Conservation (phyloP, 2,888 invertebrate genomes). For the Balanococcus diminutus region DNA sequence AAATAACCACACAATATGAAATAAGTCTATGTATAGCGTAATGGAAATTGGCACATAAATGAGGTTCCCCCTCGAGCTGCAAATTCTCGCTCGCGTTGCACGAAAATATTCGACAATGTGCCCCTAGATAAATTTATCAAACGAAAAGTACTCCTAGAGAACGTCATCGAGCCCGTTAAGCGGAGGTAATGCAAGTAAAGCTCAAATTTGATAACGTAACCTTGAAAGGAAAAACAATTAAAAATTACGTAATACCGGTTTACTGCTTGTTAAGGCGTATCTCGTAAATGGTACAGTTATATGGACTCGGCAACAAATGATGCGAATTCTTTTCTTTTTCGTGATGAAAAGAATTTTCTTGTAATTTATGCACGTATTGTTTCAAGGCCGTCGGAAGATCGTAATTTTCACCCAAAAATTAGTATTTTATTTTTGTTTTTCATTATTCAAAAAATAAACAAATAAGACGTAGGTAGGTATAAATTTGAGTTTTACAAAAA, state of each 20-base stretch:
- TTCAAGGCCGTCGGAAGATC: not conserved
- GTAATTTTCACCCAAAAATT: not conserved
- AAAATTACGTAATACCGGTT: slow-evolving; percentile 15
- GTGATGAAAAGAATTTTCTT: not conserved
- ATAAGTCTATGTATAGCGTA: not conserved
- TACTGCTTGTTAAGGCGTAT: not conserved
- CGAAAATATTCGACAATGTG: not conserved
- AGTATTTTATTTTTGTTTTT: not conserved
- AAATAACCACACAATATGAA: not conserved
- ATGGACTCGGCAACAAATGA: not conserved
- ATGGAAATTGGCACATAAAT: not conserved
- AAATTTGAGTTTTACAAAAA: no score
- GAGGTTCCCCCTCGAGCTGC: not conserved
- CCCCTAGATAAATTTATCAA: not conserved
- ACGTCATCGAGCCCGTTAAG: not conserved
- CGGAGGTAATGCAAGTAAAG: not conserved
- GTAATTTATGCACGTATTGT: not conserved
- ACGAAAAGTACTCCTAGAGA: not conserved
- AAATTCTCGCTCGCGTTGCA: not conserved
- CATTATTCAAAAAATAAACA: not conserved
- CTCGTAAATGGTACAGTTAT: not conserved
- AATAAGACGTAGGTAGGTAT: no score
- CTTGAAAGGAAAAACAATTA: not conserved
- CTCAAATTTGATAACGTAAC: slow-evolving; percentile 7
- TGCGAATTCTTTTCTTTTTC: not conserved